A percentile compares a stretch with the other conserved stretches of the same genome.
Evolutionary conservation across 2,797 vertebrate genomes (phyloP).

Genomic region (Caiman crocodilus): DNA sequence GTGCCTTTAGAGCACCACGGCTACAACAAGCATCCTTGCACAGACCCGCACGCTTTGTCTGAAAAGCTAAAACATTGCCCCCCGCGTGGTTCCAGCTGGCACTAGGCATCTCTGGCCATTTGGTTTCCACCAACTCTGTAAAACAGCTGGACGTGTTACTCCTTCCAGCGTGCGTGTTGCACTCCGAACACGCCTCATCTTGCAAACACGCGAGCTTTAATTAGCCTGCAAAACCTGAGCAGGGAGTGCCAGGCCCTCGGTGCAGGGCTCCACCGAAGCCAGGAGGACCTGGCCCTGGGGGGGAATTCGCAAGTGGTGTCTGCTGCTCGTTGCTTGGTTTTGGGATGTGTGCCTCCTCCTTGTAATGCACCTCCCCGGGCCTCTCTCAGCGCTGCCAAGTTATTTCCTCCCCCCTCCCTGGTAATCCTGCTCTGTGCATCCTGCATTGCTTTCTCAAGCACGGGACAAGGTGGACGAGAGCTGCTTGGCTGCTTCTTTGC

Average conservation of each 20-base stretch:
- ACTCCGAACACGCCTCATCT: not conserved
- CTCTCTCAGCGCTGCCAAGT: not conserved
- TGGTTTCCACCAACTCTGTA: not conserved
- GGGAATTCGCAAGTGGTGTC: not conserved
- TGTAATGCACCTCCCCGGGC: not conserved
- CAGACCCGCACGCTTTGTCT: not conserved
- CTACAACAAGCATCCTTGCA: too few species aligned
- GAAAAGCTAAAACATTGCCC: not conserved
- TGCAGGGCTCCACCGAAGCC: not conserved
- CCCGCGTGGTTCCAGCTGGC: not conserved
- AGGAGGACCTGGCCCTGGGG: not conserved
- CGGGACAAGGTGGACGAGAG: not conserved
- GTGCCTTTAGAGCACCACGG: too few species aligned
- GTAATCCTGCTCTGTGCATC: not conserved
- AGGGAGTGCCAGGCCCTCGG: not conserved
- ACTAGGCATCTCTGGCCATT: fast-evolving
- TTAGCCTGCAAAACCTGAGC: not conserved
- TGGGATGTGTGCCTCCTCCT: not conserved
- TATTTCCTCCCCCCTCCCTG: not conserved
- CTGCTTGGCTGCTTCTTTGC: not conserved
- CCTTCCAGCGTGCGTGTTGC: not conserved
- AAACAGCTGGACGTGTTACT: not conserved
- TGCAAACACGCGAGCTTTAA: not conserved
- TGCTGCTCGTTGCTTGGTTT: not conserved
- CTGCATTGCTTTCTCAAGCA: not conserved